Conservation (phyloP, 1,140 invertebrate genomes). For the Drosophila tani region DNA sequence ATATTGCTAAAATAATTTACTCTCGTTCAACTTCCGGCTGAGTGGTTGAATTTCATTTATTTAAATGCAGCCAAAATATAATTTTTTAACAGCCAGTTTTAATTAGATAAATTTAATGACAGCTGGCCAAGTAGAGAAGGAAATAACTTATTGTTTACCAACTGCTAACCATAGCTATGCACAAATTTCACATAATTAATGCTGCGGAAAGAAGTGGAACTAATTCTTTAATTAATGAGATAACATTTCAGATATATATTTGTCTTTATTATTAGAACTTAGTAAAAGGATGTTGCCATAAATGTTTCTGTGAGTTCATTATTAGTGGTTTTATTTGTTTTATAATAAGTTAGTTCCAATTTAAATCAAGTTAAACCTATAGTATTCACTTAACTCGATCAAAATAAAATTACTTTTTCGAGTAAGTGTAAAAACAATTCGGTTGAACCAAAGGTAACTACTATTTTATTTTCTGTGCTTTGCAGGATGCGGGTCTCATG, state of each 20-base stretch:
- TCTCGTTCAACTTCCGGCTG: conserved; percentile 1
- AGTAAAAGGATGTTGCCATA: background rate
- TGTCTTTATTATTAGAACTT: background rate
- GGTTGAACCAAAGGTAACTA: background rate
- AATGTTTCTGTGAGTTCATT: no score
- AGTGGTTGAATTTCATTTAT: conserved; percentile 4
- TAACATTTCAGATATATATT: background rate
- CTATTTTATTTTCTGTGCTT: background rate
- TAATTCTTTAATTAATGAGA: background rate
- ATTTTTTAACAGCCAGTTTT: conserved; percentile 9
- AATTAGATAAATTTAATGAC: background rate
- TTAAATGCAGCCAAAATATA: background rate
- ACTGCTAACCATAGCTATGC: background rate
- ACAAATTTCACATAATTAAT: background rate
- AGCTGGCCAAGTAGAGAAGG: background rate
- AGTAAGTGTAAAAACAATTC: no score
- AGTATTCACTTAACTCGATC: background rate
- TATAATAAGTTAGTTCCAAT: no score
- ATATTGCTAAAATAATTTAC: background rate
- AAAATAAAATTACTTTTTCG: no score
- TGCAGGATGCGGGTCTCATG: background rate
- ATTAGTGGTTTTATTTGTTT: no score
- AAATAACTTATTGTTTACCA: conserved; percentile 4
- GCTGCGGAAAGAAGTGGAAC: background rate
- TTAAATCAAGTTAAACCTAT: background rate